Conservation (phyloP, 37 sponge, comb jelly and placozoan genomes). For the Spongia lamella region DNA sequence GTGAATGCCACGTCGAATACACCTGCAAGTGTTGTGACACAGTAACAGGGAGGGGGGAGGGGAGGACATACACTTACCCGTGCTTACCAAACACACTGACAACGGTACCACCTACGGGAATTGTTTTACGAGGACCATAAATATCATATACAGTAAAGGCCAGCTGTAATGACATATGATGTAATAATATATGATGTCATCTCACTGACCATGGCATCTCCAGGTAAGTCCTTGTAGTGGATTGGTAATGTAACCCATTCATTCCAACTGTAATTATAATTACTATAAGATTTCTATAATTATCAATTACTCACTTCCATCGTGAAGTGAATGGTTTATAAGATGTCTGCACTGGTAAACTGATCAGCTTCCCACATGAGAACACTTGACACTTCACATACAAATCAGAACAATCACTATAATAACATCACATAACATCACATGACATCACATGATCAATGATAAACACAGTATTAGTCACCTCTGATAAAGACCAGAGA, state of each 20-base stretch:
- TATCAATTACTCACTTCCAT: constrained; percentile 67
- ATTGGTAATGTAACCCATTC: constrained; percentile 88
- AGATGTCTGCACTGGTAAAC: constrained; percentile 82
- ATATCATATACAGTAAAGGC: constrained; percentile 76
- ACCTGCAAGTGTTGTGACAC: constrained; percentile 8
- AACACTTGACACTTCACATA: constrained; percentile 82
- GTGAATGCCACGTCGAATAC: constrained; percentile 72
- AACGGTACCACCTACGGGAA: constrained; percentile 75
- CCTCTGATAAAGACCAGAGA: constrained; percentile 77
- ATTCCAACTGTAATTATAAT: constrained; percentile 71
- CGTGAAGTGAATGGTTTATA: constrained; percentile 90
- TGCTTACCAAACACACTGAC: constrained; percentile 79
- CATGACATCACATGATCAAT: too few species aligned
- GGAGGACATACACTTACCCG: constrained; percentile 39
- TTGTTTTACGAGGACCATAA: constrained; percentile 55
- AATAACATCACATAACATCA: too few species aligned
- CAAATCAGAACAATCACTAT: constrained; percentile 80
- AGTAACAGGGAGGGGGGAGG: not conserved
- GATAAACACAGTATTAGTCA: too few species aligned
- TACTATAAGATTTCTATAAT: not conserved
- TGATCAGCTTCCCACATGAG: constrained; percentile 74
- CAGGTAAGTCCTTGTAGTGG: constrained; percentile 82
- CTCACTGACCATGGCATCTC: constrained; percentile 42
- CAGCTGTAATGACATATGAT: constrained; percentile 24
- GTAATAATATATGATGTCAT: too few species aligned